Base-by-base conservation (phyloP, 2,113 vertebrate species). In the Noturus placidus region DNA sequence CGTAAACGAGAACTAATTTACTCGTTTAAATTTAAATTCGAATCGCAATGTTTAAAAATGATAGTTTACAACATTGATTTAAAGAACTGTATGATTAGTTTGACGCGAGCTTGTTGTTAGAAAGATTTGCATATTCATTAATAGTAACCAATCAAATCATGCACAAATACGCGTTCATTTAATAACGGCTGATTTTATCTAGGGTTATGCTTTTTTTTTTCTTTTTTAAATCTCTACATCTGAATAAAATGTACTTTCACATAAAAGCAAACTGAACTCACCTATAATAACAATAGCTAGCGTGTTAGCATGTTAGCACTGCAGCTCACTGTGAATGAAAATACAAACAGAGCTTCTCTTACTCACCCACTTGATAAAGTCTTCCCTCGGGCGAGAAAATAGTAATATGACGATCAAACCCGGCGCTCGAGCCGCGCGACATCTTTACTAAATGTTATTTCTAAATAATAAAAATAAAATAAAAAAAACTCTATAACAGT, bases 351-450 rank as follows among this genome's bases (percentile, higher is more conserved):
- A 94, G 93, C 30, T 93, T 93, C 54, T 86, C 59, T 14, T 90
- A 96, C 97, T 95, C 92, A 98, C 97, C 97, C 90, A 98, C 97
- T 98, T 98, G 97, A 93, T 98, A 98, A 56, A 98, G 96, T 88
- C 97, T 95, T 19, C 97, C 97, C 88, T 98, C 97, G 19, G 97
- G 97, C 14, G 97, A 98, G 91, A 98, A 99, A 91, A 99, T 98
- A 38, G 97, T 98, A 90, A 98, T 98, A 86, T 98, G 97, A 3
- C 97, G 96, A 92, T 98, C 97, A 91, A 98, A 98, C 0, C 97
- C 97, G 15, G 97, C 97, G 91, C 96, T 98, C 61, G 97, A 98
- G 17, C 97, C 97, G 69, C 97, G 96, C 82, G 97, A 98, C 97
- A 98, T 98, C 1, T 27, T 82, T 38, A 15, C 1, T 35, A 19